Conservation (phyloP, 1,140 invertebrate genomes). For the Pseudoatta argentina region DNA sequence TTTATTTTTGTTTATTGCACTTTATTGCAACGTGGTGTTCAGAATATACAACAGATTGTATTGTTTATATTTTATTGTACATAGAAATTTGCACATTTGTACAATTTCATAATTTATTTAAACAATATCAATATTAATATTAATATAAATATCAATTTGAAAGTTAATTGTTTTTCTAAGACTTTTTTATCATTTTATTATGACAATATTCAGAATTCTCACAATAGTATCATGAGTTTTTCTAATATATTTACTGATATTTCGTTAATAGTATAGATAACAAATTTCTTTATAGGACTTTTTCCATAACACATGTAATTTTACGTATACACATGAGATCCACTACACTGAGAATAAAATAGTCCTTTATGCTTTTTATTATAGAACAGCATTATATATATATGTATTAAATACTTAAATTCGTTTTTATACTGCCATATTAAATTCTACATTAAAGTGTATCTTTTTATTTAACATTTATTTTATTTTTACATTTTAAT, state of each 20-base stretch:
- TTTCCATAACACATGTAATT: too few species aligned
- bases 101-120: not conserved
- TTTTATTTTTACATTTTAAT: constrained; percentile 5
- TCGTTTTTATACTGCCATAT: not conserved
- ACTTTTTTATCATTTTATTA: not conserved
- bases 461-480: not conserved
- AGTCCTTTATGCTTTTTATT: not conserved
- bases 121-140: constrained; percentile 14
- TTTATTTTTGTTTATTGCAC: constrained; percentile 10
- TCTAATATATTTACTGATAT: too few species aligned
- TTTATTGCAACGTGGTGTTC: constrained; percentile 6
- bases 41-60: not conserved
- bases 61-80: not conserved
- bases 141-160: not conserved
- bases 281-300: too few species aligned
- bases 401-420: not conserved
- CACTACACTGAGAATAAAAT: too few species aligned
- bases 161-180: not conserved
- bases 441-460: not conserved
- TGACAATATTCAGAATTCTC: not conserved
- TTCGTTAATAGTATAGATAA: too few species aligned
- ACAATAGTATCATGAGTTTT: not conserved
- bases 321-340: too few species aligned
- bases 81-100: not conserved
- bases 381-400: not conserved